A percentile compares a stretch with the other conserved stretches of the same genome.
phyloP scores from a whole-genome alignment of 2,113 vertebrate species.

The Aegotheles bennettii region DNA sequence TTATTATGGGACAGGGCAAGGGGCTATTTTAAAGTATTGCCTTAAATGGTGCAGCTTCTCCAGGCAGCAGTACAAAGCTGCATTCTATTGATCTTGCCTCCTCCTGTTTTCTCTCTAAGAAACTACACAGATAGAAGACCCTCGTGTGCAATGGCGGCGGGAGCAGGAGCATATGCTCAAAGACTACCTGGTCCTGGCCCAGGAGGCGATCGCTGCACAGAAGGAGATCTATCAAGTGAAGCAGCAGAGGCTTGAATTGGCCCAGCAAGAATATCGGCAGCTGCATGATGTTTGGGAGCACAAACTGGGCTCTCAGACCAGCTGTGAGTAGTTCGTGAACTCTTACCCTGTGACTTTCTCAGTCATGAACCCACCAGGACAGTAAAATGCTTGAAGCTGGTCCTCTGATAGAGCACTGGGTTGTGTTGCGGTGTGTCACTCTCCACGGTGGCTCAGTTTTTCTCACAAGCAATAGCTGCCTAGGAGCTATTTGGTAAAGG shows the following conservation, averaged over 20 bases:
- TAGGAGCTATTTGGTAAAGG: background rate
- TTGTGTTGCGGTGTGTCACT: accelerated
- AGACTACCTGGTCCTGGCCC: slow-evolving; percentile 92
- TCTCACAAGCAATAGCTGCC: background rate
- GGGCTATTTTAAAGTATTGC: background rate
- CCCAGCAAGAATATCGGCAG: slow-evolving; percentile 92
- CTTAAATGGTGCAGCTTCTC: background rate
- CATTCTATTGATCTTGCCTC: background rate
- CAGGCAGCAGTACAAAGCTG: background rate
- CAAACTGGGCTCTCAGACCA: slow-evolving; percentile 91
- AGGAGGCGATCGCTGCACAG: slow-evolving; percentile 91
- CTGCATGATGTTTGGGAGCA: slow-evolving; percentile 92
- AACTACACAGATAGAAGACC: slow-evolving; percentile 97
- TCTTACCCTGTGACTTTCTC: background rate
- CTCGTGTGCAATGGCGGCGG: slow-evolving; percentile 91
- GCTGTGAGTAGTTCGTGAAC: slow-evolving; percentile 80
- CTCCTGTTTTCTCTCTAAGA: slow-evolving; percentile 59
- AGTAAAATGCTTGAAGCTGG: background rate
- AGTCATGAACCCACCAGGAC: background rate
- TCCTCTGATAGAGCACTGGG: background rate
- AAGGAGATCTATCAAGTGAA: slow-evolving; percentile 97
- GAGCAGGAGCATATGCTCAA: slow-evolving; percentile 97
- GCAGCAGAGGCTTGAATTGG: slow-evolving; percentile 90
- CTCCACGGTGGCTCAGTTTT: accelerated
- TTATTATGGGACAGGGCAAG: background rate